Base-by-base conservation (phyloP, 23 tunicate genomes). In the Styela plicata region DNA sequence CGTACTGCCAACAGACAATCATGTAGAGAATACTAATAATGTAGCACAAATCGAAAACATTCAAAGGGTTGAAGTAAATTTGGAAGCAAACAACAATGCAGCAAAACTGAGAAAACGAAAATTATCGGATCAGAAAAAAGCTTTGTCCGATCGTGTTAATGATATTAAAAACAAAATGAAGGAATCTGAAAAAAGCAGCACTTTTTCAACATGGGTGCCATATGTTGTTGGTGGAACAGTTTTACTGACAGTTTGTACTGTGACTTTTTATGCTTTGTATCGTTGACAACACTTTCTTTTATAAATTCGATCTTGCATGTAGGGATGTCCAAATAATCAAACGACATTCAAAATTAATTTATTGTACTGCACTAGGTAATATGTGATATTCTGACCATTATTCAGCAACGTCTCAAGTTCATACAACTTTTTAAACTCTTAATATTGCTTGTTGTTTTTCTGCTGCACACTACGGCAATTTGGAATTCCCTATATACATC, bases 151-250 rank as follows among this genome's bases (percentile, higher is more conserved):
- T 63, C 64, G 70, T 25, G 63, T 87, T 36, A 83, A 74, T 25
- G 69, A 81, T 31, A 74, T 87, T 26, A 81, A 82, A 64, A 52
- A 70, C 23, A 87, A 80, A 35, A 87, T 87, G 90, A 71, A 82
- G 67, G 81, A 76, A 36, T 76, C 81, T 24, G 81, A 76, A 64
- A 19, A 24, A 31, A 74, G 64, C 33, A 74, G 81, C 3, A 82
- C 82, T 31, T 35, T 24, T 31, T 27, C 65, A 13, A 24, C 86
- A 22, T 87, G 90, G 90, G 63, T 32, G 73, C 82, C 69, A 2
- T 87, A 87, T 63, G 28, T 87, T 74, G 63, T 87, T 25, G 85
- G 85, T 26, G 90, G 90, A 1, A 31, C 78, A 22, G 63, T 87
- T 24, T 74, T 83, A 66, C 74, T 87, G 25, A 68, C 83, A 18